These are phyloP conservation scores for Leptopilina clavipes DNA, from an alignment of 1,140 invertebrate genomes.

Conservation along the genomic window DNA sequence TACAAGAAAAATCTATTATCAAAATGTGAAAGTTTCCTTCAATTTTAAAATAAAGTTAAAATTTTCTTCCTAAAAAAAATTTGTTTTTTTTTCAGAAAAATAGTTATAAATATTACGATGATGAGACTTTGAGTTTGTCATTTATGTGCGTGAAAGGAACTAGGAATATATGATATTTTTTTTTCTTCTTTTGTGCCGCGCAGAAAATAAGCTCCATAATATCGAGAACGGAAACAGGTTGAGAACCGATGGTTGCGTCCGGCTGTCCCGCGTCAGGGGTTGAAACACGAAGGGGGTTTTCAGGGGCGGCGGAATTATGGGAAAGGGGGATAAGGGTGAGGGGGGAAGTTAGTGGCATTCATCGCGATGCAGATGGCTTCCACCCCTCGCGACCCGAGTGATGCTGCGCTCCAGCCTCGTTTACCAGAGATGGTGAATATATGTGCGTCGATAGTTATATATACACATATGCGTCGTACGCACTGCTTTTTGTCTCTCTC, in stretches of 20 bases:
- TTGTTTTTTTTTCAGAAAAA: too few species aligned
- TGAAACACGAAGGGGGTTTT: constrained; percentile 63
- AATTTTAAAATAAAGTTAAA: too few species aligned
- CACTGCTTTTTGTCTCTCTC: constrained; percentile 28
- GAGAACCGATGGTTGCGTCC: constrained; percentile 69
- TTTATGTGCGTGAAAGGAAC: not conserved
- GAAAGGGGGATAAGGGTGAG: constrained; percentile 32
- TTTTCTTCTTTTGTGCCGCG: not conserved
- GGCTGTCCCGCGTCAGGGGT: constrained; percentile 67
- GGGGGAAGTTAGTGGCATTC: constrained; percentile 64
- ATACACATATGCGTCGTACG: not conserved
- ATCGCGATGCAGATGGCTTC: constrained; percentile 74
- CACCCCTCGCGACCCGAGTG: constrained; percentile 63
- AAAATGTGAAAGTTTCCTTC: too few species aligned
- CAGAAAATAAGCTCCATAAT: constrained; percentile 22
- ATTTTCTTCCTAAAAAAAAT: too few species aligned
- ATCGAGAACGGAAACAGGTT: constrained; percentile 59
- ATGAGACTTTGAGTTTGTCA: too few species aligned
- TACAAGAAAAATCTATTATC: too few species aligned
- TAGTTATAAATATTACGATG: too few species aligned
- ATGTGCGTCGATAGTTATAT: constrained; percentile 29
- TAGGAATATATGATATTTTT: not conserved
- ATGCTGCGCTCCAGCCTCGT: constrained; percentile 52
- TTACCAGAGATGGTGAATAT: constrained; percentile 25
- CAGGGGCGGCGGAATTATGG: constrained; percentile 44